Conservation (phyloP, 2,888 invertebrate genomes). For the Caenorhabditis virilis region DNA sequence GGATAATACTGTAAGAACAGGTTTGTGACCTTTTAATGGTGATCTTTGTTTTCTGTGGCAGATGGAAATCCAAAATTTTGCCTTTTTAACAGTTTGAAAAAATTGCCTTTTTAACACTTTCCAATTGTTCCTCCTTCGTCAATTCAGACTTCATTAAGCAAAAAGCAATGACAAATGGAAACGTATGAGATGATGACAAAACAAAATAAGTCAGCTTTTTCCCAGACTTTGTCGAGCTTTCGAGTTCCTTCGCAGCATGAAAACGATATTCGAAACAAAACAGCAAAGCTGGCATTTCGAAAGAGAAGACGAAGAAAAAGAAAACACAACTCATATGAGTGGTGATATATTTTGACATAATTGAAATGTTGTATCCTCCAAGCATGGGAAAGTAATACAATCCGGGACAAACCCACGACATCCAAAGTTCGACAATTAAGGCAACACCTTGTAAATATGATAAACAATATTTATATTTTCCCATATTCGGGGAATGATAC, state of each 20-base stretch:
- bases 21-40: too few relatives aligned
- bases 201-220: background rate
- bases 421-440: conserved; percentile 17
- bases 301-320: conserved; percentile 11
- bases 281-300: conserved; percentile 12
- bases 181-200: conserved; percentile 9
- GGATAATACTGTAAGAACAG: conserved; percentile 18
- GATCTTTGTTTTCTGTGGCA: too few relatives aligned
- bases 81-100: too few relatives aligned
- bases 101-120: conserved; percentile 5
- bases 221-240: background rate
- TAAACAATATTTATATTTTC: conserved; percentile 19
- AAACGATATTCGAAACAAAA: conserved; percentile 19
- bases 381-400: conserved; percentile 29
- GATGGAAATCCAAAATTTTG: too few relatives aligned
- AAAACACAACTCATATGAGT: conserved; percentile 9
- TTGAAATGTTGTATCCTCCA: conserved; percentile 21
- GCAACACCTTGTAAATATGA: conserved; percentile 12
- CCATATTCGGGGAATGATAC: conserved; percentile 10
- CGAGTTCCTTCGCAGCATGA: conserved; percentile 8
- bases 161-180: conserved; percentile 12
- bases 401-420: conserved; percentile 22
- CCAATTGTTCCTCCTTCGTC: conserved; percentile 11
- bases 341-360: conserved; percentile 14
- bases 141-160: conserved; percentile 6